phyloP scores from a whole-genome alignment of 2,888 invertebrate genomes.

The Branchipolynoe longqiensis region DNA sequence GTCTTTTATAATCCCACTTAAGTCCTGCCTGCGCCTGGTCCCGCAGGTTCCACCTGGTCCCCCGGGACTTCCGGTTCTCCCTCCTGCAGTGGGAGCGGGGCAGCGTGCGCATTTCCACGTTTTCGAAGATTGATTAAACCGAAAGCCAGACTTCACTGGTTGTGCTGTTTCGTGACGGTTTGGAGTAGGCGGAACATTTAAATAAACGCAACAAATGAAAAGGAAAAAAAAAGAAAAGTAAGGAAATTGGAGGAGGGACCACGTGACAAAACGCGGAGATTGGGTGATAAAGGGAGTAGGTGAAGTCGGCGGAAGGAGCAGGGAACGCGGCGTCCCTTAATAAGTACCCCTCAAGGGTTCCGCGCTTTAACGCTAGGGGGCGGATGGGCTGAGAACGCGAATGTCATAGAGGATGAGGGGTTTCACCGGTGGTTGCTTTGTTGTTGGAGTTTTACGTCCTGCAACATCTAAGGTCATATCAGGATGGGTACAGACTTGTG shows the following conservation, averaged over 20 bases:
- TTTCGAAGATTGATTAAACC: constrained; percentile 11
- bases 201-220: neutral
- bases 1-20: too few species aligned
- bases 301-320: neutral
- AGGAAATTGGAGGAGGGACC: neutral
- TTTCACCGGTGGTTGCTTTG: too few species aligned
- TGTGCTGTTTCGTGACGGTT: constrained; percentile 1
- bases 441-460: too few species aligned
- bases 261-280: neutral
- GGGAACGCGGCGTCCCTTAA: neutral
- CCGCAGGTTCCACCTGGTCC: too few species aligned
- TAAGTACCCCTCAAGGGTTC: neutral
- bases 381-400: neutral
- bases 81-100: too few species aligned
- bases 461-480: too few species aligned
- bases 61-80: too few species aligned
- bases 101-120: too few species aligned
- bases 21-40: too few species aligned
- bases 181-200: neutral
- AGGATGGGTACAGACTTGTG: too few species aligned
- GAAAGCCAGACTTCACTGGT: neutral
- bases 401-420: neutral
- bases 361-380: neutral
- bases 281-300: neutral
- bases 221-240: neutral